Conservation (phyloP, 2,888 invertebrate genomes). For the Dastarcus helophoroides region DNA sequence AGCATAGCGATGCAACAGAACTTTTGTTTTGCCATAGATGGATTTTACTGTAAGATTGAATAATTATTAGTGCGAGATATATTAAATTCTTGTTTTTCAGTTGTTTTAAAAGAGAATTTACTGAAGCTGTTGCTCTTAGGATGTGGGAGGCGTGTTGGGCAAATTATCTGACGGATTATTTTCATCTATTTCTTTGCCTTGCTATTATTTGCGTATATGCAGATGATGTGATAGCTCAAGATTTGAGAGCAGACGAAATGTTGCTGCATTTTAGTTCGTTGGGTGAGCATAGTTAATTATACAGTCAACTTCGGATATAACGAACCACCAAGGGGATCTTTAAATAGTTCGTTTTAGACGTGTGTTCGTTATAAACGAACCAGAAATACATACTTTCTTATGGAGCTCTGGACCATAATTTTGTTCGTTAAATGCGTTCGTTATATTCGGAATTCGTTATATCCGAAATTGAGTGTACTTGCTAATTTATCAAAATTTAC, state of each 20-base stretch:
- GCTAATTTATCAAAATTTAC: too few species aligned
- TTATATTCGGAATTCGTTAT: too few species aligned
- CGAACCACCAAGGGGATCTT: too few species aligned
- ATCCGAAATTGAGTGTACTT: too few species aligned
- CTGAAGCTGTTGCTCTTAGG: conserved; percentile 72
- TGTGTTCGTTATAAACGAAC: too few species aligned
- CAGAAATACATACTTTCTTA: too few species aligned
- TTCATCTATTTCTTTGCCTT: conserved; percentile 87
- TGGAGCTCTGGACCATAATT: too few species aligned
- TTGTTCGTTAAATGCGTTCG: too few species aligned
- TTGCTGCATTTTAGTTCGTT: conserved; percentile 88
- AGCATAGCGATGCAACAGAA: conserved; percentile 79
- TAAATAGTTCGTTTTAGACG: too few species aligned
- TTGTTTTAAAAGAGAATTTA: conserved; percentile 87
- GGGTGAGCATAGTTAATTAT: too few species aligned
- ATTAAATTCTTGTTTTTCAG: conserved; percentile 36
- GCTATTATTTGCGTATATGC: conserved; percentile 89
- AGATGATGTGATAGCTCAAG: conserved; percentile 86
- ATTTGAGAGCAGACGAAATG: conserved; percentile 88
- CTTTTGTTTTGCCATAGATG: conserved; percentile 89
- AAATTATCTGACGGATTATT: conserved; percentile 90
- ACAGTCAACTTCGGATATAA: too few species aligned
- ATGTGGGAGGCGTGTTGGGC: conserved; percentile 99
- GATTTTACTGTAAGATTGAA: conserved; percentile 82
- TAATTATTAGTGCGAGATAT: too few species aligned